Evolutionary conservation across 2,888 invertebrate species (phyloP).

Genomic region (Hedychridium roseum): DNA sequence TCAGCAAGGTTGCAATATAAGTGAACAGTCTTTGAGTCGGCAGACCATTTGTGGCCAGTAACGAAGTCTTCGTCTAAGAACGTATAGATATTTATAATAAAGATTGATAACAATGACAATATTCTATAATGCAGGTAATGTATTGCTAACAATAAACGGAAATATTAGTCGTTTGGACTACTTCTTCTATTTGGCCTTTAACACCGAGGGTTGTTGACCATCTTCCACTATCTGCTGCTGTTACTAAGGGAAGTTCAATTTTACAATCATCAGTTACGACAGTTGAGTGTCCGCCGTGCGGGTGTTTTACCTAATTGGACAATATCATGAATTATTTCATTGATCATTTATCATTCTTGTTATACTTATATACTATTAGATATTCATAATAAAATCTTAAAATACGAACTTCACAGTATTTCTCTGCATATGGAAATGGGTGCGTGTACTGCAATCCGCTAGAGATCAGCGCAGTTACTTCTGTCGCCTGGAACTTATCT

Average conservation of each 20-base stretch:
- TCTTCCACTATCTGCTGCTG: constrained; percentile 56
- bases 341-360: too few relatives aligned
- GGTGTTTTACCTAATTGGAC: constrained; percentile 20
- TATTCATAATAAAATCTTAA: background rate
- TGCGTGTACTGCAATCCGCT: constrained; percentile 20
- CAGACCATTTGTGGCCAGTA: constrained; percentile 61
- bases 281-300: constrained; percentile 5
- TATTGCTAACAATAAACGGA: constrained; percentile 39
- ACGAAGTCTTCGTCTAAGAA: constrained; percentile 64
- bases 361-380: background rate
- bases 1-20: constrained; percentile 65
- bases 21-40: constrained; percentile 52
- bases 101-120: too few relatives aligned
- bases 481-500: constrained; percentile 7
- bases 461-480: constrained; percentile 4
- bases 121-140: too few relatives aligned
- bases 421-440: constrained; percentile 2
- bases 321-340: too few relatives aligned
- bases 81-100: too few relatives aligned
- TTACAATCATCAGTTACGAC: constrained; percentile 12
- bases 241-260: constrained; percentile 16
- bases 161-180: constrained; percentile 59
- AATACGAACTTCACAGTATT: constrained; percentile 18
- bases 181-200: constrained; percentile 64
- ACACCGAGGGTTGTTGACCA: constrained; percentile 65